Evolutionary conservation across 2,113 vertebrate genomes (phyloP), one percentile per base, ranked within the genome.

Genomic region (Silurus asotus): DNA sequence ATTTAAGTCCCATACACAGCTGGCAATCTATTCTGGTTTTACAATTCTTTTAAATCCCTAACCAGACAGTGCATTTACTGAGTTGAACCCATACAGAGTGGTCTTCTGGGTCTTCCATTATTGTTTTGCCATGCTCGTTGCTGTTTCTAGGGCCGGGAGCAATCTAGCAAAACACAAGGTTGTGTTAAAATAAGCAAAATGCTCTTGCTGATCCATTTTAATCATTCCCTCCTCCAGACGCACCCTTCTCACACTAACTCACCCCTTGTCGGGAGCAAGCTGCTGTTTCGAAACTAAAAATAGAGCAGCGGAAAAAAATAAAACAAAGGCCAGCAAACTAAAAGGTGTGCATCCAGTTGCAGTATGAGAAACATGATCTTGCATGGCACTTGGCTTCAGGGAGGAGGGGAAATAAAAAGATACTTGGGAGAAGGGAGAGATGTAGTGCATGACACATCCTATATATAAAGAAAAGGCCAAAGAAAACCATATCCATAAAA

Each of bases 231-330:
- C 20, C 14, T 88, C 88, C 90, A 91, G 84, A 92, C 80, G 17
- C 49, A 75, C 83, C 51, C 80, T 37, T 76, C 53, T 81, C 75
- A 37, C 65, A 77, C 74, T 89, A 69, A 14, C 74, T 67, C 48
- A 25, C 69, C 82, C 78, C 83, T 74, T 81, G 72, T 58, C 10
- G 70, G 83, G 59, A 88, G 87, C 87, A 75, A 82, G 86, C 87
- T 87, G 87, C 88, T 89, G 83, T 77, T 82, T 72, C 74, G 45
- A 1, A 3, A 89, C 89, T 90, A 91, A 90, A 92, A 91, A 93
- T 89, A 92, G 87, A 85, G 72, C 82, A 59, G 81, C 81, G 69
- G 86, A 86, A 86, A 88, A 88, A 81, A 62, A 37, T 37, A 37
- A 37, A 84, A 83, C 81, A 51, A 81, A 90, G 85, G 59, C 56